phyloP scores from a whole-genome alignment of 2,888 invertebrate species.

The Spialia ferax region DNA sequence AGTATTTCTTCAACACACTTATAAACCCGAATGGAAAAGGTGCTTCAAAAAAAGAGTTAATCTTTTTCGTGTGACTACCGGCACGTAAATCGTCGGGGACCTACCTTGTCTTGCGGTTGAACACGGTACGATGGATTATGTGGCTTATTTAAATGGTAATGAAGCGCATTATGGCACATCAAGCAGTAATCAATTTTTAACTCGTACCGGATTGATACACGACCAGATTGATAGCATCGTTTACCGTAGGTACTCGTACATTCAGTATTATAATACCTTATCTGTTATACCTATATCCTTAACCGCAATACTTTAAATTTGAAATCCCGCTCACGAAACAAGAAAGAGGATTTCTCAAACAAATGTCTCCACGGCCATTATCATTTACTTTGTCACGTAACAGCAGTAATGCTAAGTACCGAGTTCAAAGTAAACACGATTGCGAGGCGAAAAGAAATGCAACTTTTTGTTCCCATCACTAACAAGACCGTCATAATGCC shows the following conservation, averaged over 20 bases:
- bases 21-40: conserved; percentile 45
- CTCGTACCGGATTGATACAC: conserved; percentile 46
- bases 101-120: conserved; percentile 44
- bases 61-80: conserved; percentile 55
- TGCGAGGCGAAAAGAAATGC: conserved; percentile 29
- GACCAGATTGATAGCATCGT: conserved; percentile 45
- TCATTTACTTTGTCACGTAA: conserved; percentile 18
- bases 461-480: conserved; percentile 32
- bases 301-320: conserved; percentile 20
- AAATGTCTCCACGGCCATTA: conserved; percentile 4
- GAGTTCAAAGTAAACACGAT: conserved; percentile 23
- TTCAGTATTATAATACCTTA: conserved; percentile 28
- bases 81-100: conserved; percentile 51
- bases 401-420: conserved; percentile 23
- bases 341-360: background rate
- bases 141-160: conserved; percentile 54
- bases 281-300: too few relatives aligned
- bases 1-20: conserved; percentile 42
- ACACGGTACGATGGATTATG: conserved; percentile 51
- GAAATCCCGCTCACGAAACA: conserved; percentile 8
- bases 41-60: conserved; percentile 48
- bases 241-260: conserved; percentile 47
- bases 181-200: conserved; percentile 47
- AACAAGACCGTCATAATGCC: conserved; percentile 43
- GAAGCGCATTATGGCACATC: conserved; percentile 49